phyloP scores from a whole-genome alignment of 2,797 vertebrate species.

The Triplophysa bombifrons region DNA sequence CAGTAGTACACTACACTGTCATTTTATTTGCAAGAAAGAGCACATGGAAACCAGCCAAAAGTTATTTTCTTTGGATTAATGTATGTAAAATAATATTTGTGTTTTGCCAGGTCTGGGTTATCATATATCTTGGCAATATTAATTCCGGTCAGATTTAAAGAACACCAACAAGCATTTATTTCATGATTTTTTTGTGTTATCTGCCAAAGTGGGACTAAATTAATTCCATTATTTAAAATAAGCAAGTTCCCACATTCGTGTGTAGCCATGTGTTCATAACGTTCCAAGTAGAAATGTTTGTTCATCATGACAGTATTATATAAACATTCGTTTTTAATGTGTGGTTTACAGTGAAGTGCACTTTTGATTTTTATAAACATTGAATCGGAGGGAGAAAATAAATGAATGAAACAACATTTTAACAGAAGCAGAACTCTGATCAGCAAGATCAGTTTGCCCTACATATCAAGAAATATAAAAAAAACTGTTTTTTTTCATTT shows the following conservation, averaged over 20 bases:
- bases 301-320: constrained; percentile 52
- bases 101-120: not conserved
- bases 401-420: not conserved
- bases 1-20: not conserved
- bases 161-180: not conserved
- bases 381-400: constrained; percentile 3
- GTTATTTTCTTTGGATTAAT: constrained; percentile 10
- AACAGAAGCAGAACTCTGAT: constrained; percentile 1
- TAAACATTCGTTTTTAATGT: constrained; percentile 51
- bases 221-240: constrained; percentile 10
- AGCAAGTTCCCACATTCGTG: not conserved
- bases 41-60: not conserved
- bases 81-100: not conserved
- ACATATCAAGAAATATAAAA: not conserved
- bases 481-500: constrained; percentile 3
- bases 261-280: constrained; percentile 3
- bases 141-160: not conserved
- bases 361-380: constrained; percentile 6
- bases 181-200: not conserved
- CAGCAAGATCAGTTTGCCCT: not conserved
- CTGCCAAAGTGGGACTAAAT: not conserved
- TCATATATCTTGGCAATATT: not conserved
- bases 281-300: not conserved
- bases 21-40: not conserved
- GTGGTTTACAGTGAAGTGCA: constrained; percentile 46